Percentiles rank a stretch among this genome's conserved stretches.
phyloP scores from a whole-genome alignment of 2,113 vertebrate genomes.

The Ammospiza nelsoni region DNA sequence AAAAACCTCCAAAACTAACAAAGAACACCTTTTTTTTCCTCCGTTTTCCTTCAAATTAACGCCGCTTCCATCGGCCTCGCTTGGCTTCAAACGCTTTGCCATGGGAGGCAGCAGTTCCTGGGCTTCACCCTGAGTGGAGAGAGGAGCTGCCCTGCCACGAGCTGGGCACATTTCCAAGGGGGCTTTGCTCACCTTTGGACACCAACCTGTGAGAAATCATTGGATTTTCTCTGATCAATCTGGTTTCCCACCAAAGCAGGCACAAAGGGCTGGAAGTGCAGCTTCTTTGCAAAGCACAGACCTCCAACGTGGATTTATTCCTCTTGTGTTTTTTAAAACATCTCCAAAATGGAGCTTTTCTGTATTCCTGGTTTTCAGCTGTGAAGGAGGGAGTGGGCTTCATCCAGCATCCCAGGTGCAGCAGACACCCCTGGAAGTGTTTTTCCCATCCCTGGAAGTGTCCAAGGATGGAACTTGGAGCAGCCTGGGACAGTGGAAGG shows the following conservation, averaged over 20 bases:
- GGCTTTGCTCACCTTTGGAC: background rate
- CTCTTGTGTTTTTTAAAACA: too few relatives aligned
- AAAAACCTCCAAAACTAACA: background rate
- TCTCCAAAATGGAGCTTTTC: background rate
- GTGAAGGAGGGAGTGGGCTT: background rate
- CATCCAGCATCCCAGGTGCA: background rate
- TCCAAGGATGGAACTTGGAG: background rate
- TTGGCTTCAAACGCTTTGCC: background rate
- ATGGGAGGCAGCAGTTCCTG: background rate
- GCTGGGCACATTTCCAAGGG: background rate
- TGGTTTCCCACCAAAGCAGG: background rate
- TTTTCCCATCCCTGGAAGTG: background rate
- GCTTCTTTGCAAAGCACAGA: background rate
- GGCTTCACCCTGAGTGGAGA: background rate
- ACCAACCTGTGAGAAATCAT: background rate
- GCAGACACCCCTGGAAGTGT: background rate
- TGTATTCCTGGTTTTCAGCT: background rate
- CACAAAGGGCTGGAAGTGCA: too few relatives aligned
- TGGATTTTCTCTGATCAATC: background rate
- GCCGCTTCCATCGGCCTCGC: rapidly evolving
- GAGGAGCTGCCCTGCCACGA: background rate
- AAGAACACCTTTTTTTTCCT: background rate
- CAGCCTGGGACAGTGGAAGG: background rate
- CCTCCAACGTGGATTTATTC: background rate
- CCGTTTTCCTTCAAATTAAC: background rate